A percentile compares a stretch with the other conserved stretches of the same genome.
Conservation (phyloP, 1,140 invertebrate genomes). For the Andrena cerasifolii region DNA sequence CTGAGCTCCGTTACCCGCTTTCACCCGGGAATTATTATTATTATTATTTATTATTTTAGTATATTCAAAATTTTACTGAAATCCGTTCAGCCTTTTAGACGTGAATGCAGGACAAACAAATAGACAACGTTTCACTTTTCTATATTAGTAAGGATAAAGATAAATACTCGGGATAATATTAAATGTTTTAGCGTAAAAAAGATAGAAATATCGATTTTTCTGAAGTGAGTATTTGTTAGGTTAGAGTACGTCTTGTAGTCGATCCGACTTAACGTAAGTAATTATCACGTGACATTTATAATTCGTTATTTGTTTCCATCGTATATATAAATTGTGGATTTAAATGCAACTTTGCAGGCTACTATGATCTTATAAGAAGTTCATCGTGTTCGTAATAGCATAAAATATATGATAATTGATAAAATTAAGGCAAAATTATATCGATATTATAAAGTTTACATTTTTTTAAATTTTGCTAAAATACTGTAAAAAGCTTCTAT, state of each 20-base stretch:
- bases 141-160: too few relatives aligned
- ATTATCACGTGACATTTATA: background rate
- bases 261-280: conserved; percentile 6
- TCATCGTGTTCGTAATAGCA: conserved; percentile 24
- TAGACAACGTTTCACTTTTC: too few relatives aligned
- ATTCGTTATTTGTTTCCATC: background rate
- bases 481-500: background rate
- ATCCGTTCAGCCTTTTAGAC: too few relatives aligned
- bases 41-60: too few relatives aligned
- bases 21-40: too few relatives aligned
- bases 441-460: background rate
- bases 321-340: conserved; percentile 38
- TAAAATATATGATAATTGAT: background rate
- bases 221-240: conserved; percentile 17
- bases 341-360: background rate
- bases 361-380: conserved; percentile 53
- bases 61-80: too few relatives aligned
- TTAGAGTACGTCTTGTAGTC: background rate
- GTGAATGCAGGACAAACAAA: too few relatives aligned
- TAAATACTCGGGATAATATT: too few relatives aligned
- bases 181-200: background rate
- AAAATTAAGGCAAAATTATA: conserved; percentile 23
- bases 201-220: background rate
- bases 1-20: too few relatives aligned
- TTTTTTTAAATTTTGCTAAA: background rate